phyloP scores from a whole-genome alignment of 2,888 invertebrate genomes.

The Acheta domesticus region DNA sequence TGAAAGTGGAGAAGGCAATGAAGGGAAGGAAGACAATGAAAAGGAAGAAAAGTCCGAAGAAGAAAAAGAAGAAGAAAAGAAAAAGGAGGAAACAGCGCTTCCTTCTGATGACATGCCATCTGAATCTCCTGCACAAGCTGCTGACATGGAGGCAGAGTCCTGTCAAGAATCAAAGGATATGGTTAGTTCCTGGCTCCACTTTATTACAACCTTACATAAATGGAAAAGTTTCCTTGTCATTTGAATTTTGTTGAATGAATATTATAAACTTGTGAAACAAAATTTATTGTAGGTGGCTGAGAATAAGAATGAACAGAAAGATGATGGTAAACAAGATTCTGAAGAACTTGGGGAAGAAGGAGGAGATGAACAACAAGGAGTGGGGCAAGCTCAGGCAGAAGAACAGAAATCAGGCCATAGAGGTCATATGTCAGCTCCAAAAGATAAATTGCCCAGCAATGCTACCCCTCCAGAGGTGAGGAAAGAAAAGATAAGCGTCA shows the following conservation, averaged over 20 bases:
- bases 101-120: constrained; percentile 48
- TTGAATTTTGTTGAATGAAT: no score
- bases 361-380: constrained; percentile 55
- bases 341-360: constrained; percentile 34
- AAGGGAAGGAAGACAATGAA: constrained; percentile 43
- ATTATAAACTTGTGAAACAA: no score
- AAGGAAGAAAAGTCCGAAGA: constrained; percentile 44
- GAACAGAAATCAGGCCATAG: constrained; percentile 68
- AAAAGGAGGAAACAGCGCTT: constrained; percentile 44
- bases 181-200: constrained; percentile 41
- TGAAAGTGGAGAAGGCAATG: constrained; percentile 43
- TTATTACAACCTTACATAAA: not conserved
- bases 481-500: constrained; percentile 56
- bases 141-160: constrained; percentile 42
- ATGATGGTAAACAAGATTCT: constrained; percentile 52
- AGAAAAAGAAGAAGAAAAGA: constrained; percentile 41
- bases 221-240: no score
- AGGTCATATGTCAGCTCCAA: constrained; percentile 50
- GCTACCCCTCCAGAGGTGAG: constrained; percentile 47
- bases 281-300: constrained; percentile 36
- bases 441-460: constrained; percentile 34
- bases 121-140: constrained; percentile 41
- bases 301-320: constrained; percentile 47
- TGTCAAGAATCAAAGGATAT: constrained; percentile 50
- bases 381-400: constrained; percentile 73